Evolutionary conservation across 2,113 vertebrate species (phyloP).

Genomic region (Phocoena sinus): DNA sequence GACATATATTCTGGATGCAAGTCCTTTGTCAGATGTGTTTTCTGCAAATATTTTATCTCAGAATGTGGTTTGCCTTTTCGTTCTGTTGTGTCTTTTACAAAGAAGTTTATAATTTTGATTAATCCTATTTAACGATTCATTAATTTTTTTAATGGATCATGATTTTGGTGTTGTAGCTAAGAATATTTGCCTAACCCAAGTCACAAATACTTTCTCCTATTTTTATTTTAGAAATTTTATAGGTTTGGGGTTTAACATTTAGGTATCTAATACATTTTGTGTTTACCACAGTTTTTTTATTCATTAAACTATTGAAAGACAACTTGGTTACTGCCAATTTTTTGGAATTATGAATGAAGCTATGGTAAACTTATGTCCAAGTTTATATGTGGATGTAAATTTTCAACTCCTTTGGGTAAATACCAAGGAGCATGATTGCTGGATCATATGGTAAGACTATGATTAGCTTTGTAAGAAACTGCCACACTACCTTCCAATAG

Average conservation of each 20-base stretch:
- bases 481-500: not conserved
- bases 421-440: not conserved
- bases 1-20: too few relatives aligned
- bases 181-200: not conserved
- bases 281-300: too few relatives aligned
- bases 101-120: not conserved
- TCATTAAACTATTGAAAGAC: too few relatives aligned
- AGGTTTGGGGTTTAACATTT: too few relatives aligned
- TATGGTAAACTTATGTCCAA: not conserved
- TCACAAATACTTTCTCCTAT: too few relatives aligned
- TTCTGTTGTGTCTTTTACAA: not conserved
- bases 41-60: not conserved
- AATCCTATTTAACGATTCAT: not conserved
- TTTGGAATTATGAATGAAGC: not conserved
- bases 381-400: not conserved
- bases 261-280: too few relatives aligned
- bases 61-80: not conserved
- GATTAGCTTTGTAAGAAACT: not conserved
- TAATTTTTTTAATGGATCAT: not conserved
- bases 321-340: too few relatives aligned
- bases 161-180: not conserved
- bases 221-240: too few relatives aligned
- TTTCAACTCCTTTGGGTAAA: not conserved
- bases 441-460: not conserved
- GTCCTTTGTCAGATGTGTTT: too few relatives aligned